phyloP scores from a whole-genome alignment of 92 coral and sea anemone species.

The Virgularia gustaviana region DNA sequence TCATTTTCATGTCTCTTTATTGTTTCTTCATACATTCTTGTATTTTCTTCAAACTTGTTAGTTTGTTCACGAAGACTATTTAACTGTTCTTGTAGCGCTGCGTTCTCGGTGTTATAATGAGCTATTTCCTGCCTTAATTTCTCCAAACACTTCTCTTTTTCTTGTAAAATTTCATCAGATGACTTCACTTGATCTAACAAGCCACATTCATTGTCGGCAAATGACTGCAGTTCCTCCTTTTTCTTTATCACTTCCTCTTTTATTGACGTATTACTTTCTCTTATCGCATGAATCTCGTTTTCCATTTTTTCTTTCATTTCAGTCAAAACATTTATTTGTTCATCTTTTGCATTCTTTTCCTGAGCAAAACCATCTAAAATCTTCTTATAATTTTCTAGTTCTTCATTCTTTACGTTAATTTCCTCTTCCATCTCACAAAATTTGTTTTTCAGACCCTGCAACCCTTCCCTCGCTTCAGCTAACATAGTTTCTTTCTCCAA shows the following conservation, averaged over 20 bases:
- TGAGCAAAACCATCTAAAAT: constrained; percentile 26
- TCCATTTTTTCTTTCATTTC: constrained; percentile 19
- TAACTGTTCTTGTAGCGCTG: constrained; percentile 47
- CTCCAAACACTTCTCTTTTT: constrained; percentile 52
- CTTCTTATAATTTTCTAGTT: constrained; percentile 37
- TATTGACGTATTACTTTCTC: constrained; percentile 53
- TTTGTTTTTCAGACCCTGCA: constrained; percentile 11
- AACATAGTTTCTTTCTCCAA: constrained; percentile 12
- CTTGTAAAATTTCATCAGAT: constrained; percentile 50
- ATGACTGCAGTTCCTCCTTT: constrained; percentile 60
- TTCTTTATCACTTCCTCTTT: constrained; percentile 56
- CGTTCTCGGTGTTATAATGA: constrained; percentile 17
- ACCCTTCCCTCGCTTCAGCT: not conserved
- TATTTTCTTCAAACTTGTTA: constrained; percentile 48
- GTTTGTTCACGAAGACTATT: constrained; percentile 58
- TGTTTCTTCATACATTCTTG: constrained; percentile 24
- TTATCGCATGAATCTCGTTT: not conserved
- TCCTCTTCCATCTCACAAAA: not conserved
- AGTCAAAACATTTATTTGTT: constrained; percentile 35
- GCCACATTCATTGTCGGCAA: constrained; percentile 21
- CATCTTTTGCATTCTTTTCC: constrained; percentile 34
- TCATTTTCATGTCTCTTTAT: constrained; percentile 55
- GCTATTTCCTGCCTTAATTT: constrained; percentile 33
- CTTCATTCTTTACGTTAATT: constrained; percentile 15
- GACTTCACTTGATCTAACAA: constrained; percentile 55